These are phyloP conservation scores for Podocnemis expansa DNA, from an alignment of 2,113 vertebrate species.

Conservation along the genomic window DNA sequence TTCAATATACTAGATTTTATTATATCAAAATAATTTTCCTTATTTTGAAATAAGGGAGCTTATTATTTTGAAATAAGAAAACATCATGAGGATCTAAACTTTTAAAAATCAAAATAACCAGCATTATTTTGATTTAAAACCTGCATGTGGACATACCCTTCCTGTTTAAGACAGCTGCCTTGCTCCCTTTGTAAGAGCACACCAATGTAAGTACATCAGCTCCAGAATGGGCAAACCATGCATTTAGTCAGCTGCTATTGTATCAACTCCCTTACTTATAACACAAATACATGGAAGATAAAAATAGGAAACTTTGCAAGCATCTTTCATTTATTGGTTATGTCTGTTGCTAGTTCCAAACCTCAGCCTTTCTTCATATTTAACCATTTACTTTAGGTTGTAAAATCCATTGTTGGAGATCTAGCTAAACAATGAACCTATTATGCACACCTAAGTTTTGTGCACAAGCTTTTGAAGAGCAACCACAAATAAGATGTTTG, in stretches of 20 bases:
- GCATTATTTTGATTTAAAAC: too few relatives aligned
- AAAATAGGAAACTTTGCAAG: not conserved
- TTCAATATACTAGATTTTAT: too few relatives aligned
- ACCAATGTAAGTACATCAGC: not conserved
- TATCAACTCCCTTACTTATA: not conserved
- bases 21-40: too few relatives aligned
- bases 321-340: not conserved
- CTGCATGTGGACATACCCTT: too few relatives aligned
- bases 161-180: not conserved
- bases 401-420: not conserved
- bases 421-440: not conserved
- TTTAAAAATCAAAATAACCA: too few relatives aligned
- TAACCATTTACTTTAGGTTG: not conserved
- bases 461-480: not conserved
- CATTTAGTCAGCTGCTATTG: not conserved
- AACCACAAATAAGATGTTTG: too few relatives aligned
- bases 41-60: too few relatives aligned
- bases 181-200: not conserved
- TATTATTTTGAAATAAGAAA: too few relatives aligned
- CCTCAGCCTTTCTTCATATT: not conserved
- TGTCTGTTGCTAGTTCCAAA: not conserved
- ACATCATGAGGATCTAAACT: too few relatives aligned
- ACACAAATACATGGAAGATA: not conserved
- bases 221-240: not conserved
- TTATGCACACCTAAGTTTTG: not conserved